Evolutionary conservation across 2,888 invertebrate species (phyloP).

Genomic region (Orgyia antiqua): DNA sequence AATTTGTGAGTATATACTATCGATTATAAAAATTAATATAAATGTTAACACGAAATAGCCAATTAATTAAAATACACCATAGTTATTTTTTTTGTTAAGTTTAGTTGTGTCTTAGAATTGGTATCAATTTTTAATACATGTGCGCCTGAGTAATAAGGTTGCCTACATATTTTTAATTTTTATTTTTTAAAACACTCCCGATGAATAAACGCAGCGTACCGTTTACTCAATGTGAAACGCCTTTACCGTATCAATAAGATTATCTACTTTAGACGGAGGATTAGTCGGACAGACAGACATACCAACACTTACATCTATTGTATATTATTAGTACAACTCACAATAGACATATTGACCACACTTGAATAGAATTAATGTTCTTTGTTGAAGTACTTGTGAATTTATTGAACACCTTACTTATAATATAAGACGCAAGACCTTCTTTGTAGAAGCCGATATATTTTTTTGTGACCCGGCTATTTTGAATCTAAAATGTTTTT

Average conservation of each 20-base stretch:
- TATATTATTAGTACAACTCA: conserved; percentile 10
- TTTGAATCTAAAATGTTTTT: no score
- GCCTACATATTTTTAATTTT: no score
- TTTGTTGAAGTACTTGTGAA: conserved; percentile 18
- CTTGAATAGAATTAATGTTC: conserved; percentile 11
- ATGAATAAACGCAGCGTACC: conserved; percentile 2
- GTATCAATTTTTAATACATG: no score
- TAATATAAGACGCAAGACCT: background rate
- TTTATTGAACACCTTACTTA: conserved; percentile 16
- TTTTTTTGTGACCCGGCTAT: no score
- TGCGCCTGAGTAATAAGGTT: no score
- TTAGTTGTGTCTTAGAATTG: no score
- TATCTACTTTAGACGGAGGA: conserved; percentile 12
- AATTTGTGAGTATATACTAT: no score
- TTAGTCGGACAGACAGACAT: conserved; percentile 15
- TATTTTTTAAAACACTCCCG: no score
- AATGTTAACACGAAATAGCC: no score
- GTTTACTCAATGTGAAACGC: conserved; percentile 4
- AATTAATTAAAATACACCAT: no score
- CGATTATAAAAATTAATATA: no score
- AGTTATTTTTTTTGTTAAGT: no score
- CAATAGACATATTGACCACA: conserved; percentile 19
- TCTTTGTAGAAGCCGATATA: conserved; percentile 3
- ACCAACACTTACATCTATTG: conserved; percentile 15
- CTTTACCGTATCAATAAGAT: conserved; percentile 12